phyloP scores from a whole-genome alignment of 2,113 vertebrate genomes.

The Malurus elegans region DNA sequence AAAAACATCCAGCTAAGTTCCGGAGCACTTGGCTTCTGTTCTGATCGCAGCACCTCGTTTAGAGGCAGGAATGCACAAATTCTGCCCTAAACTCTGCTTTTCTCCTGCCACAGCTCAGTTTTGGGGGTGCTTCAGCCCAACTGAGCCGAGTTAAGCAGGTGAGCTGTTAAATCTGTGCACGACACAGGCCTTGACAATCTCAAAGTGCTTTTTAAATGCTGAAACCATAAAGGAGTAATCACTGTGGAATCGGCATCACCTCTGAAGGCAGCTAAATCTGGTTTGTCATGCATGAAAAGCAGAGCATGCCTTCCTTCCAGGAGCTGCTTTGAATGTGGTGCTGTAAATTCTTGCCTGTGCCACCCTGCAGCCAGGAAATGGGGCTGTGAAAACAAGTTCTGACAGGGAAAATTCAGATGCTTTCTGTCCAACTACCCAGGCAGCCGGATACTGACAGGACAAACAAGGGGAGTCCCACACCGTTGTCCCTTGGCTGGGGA shows the following conservation, averaged over 20 bases:
- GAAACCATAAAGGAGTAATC: neutral
- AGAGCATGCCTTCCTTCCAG: neutral
- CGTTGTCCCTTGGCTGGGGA: neutral
- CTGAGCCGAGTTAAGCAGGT: neutral
- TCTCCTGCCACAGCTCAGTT: neutral
- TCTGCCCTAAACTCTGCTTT: neutral
- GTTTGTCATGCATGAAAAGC: slow-evolving; percentile 2
- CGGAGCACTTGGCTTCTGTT: neutral
- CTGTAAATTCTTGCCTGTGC: slow-evolving; percentile 23
- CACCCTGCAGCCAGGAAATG: slow-evolving; percentile 24
- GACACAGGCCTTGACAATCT: neutral
- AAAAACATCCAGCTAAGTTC: slow-evolving; percentile 5
- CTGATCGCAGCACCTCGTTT: neutral
- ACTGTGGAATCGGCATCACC: neutral
- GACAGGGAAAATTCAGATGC: slow-evolving; percentile 10
- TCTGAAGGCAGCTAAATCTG: neutral
- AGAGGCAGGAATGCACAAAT: neutral
- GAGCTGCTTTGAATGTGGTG: neutral
- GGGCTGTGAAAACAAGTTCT: slow-evolving; percentile 47
- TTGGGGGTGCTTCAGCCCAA: neutral
- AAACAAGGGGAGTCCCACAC: neutral
- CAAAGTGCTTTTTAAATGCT: neutral
- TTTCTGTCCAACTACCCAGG: neutral
- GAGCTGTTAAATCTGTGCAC: neutral
- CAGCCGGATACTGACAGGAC: neutral